phyloP scores from a whole-genome alignment of 2,797 vertebrate genomes.

The Apodemus agrarius region DNA sequence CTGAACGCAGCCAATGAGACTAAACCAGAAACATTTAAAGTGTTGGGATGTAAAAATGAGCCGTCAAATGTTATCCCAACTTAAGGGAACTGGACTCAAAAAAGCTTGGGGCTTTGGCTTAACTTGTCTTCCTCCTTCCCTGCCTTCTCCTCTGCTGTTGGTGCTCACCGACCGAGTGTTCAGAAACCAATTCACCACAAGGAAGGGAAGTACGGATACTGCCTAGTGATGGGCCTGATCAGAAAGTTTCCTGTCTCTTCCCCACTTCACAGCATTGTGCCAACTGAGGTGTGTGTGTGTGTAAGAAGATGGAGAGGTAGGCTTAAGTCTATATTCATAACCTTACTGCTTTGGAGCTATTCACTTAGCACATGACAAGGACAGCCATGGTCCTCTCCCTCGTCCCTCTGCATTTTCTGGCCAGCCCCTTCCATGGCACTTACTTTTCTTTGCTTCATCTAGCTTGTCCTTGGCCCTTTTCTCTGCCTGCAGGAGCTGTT shows the following conservation, averaged over 20 bases:
- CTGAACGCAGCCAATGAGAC: neutral
- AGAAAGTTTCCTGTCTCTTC: no score
- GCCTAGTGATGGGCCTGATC: no score
- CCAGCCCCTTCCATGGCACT: slow-evolving; percentile 72
- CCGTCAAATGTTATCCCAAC: neutral
- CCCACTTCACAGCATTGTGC: neutral
- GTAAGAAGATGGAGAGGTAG: neutral
- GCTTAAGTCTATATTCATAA: fast-evolving
- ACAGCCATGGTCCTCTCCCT: fast-evolving
- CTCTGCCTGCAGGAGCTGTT: slow-evolving; percentile 90
- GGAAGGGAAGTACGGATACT: neutral
- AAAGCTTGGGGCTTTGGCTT: neutral
- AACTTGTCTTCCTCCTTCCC: neutral
- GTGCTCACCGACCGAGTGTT: neutral
- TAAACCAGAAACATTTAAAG: neutral
- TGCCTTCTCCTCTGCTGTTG: neutral
- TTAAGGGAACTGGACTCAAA: neutral
- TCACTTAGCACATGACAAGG: fast-evolving
- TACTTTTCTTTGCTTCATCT: slow-evolving; percentile 90
- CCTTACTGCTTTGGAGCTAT: fast-evolving
- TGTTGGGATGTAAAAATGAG: neutral
- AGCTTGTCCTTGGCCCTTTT: slow-evolving; percentile 90
- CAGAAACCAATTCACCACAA: neutral
- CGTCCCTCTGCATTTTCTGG: fast-evolving
- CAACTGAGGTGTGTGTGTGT: fast-evolving